Conservation (phyloP, 2,113 vertebrate species). For the Lagopus muta region DNA sequence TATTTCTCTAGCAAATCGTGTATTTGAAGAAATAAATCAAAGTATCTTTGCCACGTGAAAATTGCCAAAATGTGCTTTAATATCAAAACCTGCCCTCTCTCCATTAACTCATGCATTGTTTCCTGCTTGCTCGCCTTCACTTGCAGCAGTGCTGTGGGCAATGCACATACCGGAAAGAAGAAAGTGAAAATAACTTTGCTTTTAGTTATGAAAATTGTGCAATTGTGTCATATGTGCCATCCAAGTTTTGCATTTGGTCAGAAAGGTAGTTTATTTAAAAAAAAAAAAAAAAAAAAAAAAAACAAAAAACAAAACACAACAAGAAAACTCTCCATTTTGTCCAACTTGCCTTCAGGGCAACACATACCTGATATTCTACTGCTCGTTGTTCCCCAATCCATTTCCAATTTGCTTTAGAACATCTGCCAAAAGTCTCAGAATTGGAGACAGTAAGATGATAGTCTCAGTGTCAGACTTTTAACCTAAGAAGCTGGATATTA, state of each 20-base stretch:
- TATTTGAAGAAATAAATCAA: neutral
- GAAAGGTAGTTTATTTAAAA: neutral
- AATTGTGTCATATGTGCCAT: neutral
- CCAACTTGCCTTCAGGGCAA: neutral
- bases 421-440: neutral
- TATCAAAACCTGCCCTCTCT: neutral
- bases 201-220: neutral
- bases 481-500: neutral
- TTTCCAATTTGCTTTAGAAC: neutral
- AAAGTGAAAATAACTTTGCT: neutral
- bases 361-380: neutral
- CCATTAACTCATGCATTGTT: neutral
- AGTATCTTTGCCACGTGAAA: neutral
- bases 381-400: neutral
- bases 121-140: neutral
- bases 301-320: rapidly evolving
- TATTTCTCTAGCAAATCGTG: neutral
- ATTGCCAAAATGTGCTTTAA: neutral
- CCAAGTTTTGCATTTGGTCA: neutral
- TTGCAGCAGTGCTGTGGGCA: neutral
- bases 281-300: neutral
- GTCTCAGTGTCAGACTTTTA: neutral
- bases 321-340: neutral
- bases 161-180: neutral
- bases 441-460: neutral